phyloP scores from a whole-genome alignment of 2,888 invertebrate genomes.

The Phyllotreta cruciferae region DNA sequence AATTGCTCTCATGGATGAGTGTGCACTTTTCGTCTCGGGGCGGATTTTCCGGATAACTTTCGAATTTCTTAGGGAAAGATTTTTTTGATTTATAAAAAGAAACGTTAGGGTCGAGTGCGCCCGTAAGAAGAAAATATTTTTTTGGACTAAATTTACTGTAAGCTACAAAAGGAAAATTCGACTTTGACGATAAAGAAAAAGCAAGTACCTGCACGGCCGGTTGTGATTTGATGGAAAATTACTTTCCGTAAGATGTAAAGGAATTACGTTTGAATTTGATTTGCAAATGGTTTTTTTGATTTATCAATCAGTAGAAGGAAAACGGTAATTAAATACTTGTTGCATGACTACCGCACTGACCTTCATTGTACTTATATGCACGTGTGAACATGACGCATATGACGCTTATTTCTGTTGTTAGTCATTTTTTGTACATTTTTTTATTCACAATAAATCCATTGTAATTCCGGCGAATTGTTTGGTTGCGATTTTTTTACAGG shows the following conservation, averaged over 20 bases:
- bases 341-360: no score
- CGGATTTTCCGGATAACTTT: conserved; percentile 25
- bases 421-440: no score
- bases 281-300: neutral
- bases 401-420: no score
- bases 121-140: conserved; percentile 4
- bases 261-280: neutral
- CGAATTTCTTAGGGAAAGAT: conserved; percentile 10
- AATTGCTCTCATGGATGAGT: conserved; percentile 15
- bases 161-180: conserved; percentile 5
- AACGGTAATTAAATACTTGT: no score
- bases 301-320: neutral
- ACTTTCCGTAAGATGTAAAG: neutral
- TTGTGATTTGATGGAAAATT: conserved; percentile 9
- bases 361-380: no score
- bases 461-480: no score
- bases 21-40: conserved; percentile 11
- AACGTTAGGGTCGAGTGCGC: conserved; percentile 2
- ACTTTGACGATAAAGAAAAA: conserved; percentile 1
- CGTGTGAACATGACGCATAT: no score
- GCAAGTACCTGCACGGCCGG: neutral
- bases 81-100: conserved; percentile 11
- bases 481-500: no score
- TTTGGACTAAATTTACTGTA: neutral
- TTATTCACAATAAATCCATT: no score